Percentiles rank a stretch among this genome's conserved stretches.
These are phyloP conservation scores for Leucoraja ocellata DNA, from an alignment of 2,797 vertebrate genomes.

Conservation along the genomic window DNA sequence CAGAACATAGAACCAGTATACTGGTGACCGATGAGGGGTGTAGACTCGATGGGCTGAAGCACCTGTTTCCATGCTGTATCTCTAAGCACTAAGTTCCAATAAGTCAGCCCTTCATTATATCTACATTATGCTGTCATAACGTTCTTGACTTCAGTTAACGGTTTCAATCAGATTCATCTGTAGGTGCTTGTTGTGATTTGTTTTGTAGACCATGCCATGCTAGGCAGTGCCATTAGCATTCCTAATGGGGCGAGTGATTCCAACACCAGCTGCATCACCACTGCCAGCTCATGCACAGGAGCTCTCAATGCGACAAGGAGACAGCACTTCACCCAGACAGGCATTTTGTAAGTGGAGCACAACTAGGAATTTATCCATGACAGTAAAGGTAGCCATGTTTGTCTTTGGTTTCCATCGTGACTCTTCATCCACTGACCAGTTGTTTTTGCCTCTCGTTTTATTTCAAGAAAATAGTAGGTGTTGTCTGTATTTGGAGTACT, in stretches of 20 bases:
- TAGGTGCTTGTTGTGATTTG: neutral
- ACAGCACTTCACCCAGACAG: slow-evolving; percentile 65
- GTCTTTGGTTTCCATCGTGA: neutral
- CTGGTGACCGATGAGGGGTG: too few relatives aligned
- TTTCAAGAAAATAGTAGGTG: neutral
- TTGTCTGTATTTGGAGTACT: neutral
- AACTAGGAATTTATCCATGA: neutral
- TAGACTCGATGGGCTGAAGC: too few relatives aligned
- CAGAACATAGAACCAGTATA: too few relatives aligned
- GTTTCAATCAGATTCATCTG: neutral
- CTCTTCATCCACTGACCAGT: neutral
- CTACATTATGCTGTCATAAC: neutral
- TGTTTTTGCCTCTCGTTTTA: neutral
- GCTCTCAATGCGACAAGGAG: slow-evolving; percentile 50
- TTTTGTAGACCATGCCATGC: slow-evolving; percentile 52
- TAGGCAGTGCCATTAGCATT: slow-evolving; percentile 59
- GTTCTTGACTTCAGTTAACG: neutral
- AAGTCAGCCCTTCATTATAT: neutral
- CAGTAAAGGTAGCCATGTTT: neutral
- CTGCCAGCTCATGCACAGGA: slow-evolving; percentile 58
- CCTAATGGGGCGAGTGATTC: slow-evolving; percentile 56
- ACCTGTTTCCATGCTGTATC: too few relatives aligned
- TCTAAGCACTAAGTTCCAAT: neutral
- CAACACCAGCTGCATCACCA: slow-evolving; percentile 61
- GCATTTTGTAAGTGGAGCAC: slow-evolving; percentile 54